Base-by-base conservation (phyloP, 2,113 vertebrate genomes). In the Scomber colias region DNA sequence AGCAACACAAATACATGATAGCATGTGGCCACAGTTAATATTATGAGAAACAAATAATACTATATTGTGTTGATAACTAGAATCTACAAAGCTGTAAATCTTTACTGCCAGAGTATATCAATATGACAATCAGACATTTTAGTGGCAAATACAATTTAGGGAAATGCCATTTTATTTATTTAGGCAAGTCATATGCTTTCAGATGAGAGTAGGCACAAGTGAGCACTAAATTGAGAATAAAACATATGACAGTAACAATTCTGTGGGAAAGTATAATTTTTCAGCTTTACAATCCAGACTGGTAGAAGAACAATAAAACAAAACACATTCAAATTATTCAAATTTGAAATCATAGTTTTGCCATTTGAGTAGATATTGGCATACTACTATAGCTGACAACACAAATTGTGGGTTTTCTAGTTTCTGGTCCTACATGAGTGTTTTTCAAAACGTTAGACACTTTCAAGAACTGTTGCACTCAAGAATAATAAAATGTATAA, bases 201-300 rank as follows among this genome's bases (percentile, higher is more conserved):
- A 62, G 66, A 45, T 46, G 35, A 21, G 5, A 57, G 40, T 48
- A 61, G n/a, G 24, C 4, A 21, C 17, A 65, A 11, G 46, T 51
- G n/a, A 46, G 11, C 63, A 69, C 57, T 0, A 40, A 15, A 54
- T 19, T 44, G 5, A 53, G 8, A 74, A 49, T 53, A 68, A 61
- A 27, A 70, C 21, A n/a, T 65, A 16, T 54, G 30, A 45, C 7
- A 40, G 30, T 48, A 64, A 79, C 3, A 64, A 70, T 66, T 62
- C 19, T 53, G 40, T 8, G 2, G 27, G 27, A 35, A 14, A 75
- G 14, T 44, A 57, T 66, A 10, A 17, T 50, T 73, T 79, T 30
- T 7, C 21, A 45, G 35, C 57, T 71, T 81, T 73, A 63, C 19
- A 60, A 66, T 54, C 31, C 3, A 7, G n/a, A 81, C 16, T 70